phyloP scores from a whole-genome alignment of 1,140 invertebrate genomes.

The Agrilus planipennis region DNA sequence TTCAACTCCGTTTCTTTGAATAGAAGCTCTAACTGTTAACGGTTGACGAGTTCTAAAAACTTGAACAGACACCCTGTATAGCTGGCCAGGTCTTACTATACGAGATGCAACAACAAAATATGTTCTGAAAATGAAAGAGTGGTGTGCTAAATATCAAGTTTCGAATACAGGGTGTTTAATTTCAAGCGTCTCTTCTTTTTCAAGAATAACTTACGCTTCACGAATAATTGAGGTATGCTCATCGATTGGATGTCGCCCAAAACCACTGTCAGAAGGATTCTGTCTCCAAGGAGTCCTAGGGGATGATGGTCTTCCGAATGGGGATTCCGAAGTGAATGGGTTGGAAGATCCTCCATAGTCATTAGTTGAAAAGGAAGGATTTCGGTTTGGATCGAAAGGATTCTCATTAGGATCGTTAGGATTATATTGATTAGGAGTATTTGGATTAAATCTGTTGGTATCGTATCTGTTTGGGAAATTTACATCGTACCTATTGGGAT shows the following conservation, averaged over 20 bases:
- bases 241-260: conserved; percentile 10
- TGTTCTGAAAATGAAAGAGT: conserved; percentile 45
- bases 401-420: too few relatives aligned
- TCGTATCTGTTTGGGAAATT: conserved; percentile 5
- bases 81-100: conserved; percentile 74
- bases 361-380: too few relatives aligned
- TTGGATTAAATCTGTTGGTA: not conserved
- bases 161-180: conserved; percentile 8
- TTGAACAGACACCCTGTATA: conserved; percentile 72
- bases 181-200: too few relatives aligned
- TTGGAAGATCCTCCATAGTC: too few relatives aligned
- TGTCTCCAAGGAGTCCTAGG: conserved; percentile 25
- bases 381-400: too few relatives aligned
- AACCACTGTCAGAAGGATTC: conserved; percentile 8
- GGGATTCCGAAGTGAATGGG: conserved; percentile 7
- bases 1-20: conserved; percentile 79
- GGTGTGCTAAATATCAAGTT: not conserved
- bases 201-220: conserved; percentile 23
- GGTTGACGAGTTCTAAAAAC: conserved; percentile 59
- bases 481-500: conserved; percentile 7
- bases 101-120: conserved; percentile 80
- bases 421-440: not conserved
- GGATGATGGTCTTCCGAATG: conserved; percentile 13
- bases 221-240: conserved; percentile 23
- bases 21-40: conserved; percentile 68